Evolutionary conservation across 2,113 vertebrate genomes (phyloP).

Genomic region (Lycaon pictus): DNA sequence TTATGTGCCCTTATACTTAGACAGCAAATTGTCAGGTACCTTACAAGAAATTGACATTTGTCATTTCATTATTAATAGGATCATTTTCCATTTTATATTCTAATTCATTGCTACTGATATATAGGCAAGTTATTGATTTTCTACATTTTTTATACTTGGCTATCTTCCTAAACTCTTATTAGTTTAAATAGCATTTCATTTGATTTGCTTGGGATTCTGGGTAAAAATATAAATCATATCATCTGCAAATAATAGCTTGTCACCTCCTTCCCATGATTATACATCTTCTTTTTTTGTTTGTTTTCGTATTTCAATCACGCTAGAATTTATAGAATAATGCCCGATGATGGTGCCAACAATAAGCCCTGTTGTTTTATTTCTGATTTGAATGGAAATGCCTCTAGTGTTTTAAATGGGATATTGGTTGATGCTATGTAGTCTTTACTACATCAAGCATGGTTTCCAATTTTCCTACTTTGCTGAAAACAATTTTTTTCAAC

Average conservation of each 20-base stretch:
- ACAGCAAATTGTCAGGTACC: neutral
- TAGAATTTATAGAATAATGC: slow-evolving; percentile 30
- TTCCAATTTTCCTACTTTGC: neutral
- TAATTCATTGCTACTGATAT: neutral
- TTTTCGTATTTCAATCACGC: neutral
- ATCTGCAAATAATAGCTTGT: neutral
- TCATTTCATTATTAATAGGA: neutral
- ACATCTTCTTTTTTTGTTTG: neutral
- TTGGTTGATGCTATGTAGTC: neutral
- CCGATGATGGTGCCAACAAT: neutral
- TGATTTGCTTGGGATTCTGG: slow-evolving; percentile 41
- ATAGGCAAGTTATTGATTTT: neutral
- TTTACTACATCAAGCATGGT: neutral
- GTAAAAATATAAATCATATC: slow-evolving; percentile 17
- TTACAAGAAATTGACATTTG: neutral
- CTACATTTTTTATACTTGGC: neutral
- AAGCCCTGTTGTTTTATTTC: slow-evolving; percentile 27
- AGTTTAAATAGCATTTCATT: slow-evolving; percentile 33
- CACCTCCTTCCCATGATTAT: neutral
- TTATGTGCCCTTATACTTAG: neutral
- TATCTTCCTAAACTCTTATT: slow-evolving; percentile 28
- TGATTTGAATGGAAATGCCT: slow-evolving; percentile 24
- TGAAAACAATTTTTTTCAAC: neutral
- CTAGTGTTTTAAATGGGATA: neutral
- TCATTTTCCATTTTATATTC: neutral